Evolutionary conservation across 2,888 invertebrate genomes (phyloP).

Genomic region (Catocala nupta): DNA sequence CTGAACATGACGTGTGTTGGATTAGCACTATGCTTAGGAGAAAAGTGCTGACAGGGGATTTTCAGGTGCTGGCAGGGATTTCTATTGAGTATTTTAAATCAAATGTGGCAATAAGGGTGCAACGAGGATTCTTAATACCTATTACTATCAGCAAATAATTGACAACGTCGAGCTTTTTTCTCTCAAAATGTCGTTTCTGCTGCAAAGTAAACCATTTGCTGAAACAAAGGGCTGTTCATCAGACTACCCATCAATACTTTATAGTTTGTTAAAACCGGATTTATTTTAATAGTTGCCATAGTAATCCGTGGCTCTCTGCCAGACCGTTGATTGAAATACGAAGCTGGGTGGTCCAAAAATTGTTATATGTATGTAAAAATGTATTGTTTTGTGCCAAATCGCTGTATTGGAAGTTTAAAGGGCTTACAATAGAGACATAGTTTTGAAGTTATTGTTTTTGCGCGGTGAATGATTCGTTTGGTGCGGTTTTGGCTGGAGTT

Average conservation of each 20-base stretch:
- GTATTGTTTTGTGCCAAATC: constrained; percentile 27
- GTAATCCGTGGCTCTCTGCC: constrained; percentile 57
- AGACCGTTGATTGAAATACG: constrained; percentile 55
- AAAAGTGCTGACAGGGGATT: no score
- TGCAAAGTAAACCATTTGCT: constrained; percentile 10
- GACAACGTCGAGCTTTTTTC: no score
- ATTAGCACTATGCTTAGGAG: no score
- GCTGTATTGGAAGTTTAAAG: constrained; percentile 17
- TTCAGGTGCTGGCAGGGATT: no score
- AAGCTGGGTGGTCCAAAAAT: constrained; percentile 28
- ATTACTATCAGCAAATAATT: no score
- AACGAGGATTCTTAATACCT: no score
- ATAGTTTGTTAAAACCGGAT: constrained; percentile 49
- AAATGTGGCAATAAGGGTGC: no score
- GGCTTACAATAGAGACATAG: constrained; percentile 9
- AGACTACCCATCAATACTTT: constrained; percentile 34
- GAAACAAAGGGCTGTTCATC: constrained; percentile 27
- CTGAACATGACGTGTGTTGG: no score
- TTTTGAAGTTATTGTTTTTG: constrained; percentile 3
- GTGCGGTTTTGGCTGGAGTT: not conserved
- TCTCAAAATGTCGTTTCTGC: not conserved
- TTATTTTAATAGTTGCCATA: constrained; percentile 53
- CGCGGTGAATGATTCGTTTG: not conserved
- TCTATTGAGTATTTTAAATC: no score
- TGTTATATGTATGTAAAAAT: constrained; percentile 24